phyloP scores from a whole-genome alignment of 2,888 invertebrate genomes.

The Ceraclea dissimilis region DNA sequence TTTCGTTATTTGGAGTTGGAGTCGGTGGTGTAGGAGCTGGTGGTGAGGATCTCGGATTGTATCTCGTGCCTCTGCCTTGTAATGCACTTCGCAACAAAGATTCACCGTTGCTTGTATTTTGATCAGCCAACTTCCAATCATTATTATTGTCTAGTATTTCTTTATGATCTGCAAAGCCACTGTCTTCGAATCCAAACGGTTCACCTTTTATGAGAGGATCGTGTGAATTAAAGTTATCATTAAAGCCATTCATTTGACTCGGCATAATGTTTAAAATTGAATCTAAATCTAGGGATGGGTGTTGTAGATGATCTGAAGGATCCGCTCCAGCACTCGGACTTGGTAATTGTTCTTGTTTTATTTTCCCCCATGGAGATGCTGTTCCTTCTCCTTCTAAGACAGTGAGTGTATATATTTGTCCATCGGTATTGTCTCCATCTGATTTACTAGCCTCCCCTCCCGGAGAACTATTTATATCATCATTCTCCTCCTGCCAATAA shows the following conservation, averaged over 20 bases:
- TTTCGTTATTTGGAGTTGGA: slow-evolving; percentile 36
- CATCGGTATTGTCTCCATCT: slow-evolving; percentile 60
- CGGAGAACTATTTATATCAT: slow-evolving; percentile 43
- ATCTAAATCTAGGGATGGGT: slow-evolving; percentile 65
- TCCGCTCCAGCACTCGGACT: slow-evolving; percentile 46
- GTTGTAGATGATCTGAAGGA: slow-evolving; percentile 48
- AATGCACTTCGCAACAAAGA: slow-evolving; percentile 74
- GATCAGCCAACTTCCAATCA: slow-evolving; percentile 73
- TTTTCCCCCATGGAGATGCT: slow-evolving; percentile 57
- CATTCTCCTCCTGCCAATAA: slow-evolving; percentile 66
- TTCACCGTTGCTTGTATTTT: slow-evolving; percentile 58
- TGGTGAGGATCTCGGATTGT: slow-evolving; percentile 54
- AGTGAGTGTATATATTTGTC: slow-evolving; percentile 78
- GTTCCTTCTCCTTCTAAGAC: slow-evolving; percentile 70
- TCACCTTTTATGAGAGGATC: slow-evolving; percentile 60
- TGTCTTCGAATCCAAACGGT: slow-evolving; percentile 69
- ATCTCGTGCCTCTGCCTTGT: slow-evolving; percentile 65
- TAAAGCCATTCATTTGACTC: slow-evolving; percentile 52
- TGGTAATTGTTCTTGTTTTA: slow-evolving; percentile 58
- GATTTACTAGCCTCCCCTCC: slow-evolving; percentile 45
- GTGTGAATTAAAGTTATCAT: slow-evolving; percentile 48
- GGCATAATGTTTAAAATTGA: slow-evolving; percentile 70
- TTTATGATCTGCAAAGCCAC: slow-evolving; percentile 54
- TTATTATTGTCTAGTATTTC: slow-evolving; percentile 59
- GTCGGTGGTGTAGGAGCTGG: slow-evolving; percentile 40